These are phyloP conservation scores for Lordiphosa clarofinis DNA, from an alignment of 1,140 invertebrate genomes.

Conservation along the genomic window DNA sequence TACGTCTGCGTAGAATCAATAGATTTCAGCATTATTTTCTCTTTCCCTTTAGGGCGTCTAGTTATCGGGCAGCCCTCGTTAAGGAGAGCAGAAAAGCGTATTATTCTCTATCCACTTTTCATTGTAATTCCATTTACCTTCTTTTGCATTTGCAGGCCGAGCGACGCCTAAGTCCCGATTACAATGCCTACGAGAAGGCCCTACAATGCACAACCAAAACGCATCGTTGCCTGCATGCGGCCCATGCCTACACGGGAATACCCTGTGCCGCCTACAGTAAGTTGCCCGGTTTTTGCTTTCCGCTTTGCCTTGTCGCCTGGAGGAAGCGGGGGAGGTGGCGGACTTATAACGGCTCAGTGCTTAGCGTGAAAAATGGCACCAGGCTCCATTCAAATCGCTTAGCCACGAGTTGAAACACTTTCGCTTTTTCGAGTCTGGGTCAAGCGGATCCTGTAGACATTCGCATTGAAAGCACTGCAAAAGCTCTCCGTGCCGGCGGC, in stretches of 20 bases:
- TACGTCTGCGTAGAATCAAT: too few relatives aligned
- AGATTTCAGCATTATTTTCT: too few relatives aligned
- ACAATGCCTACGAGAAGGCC: constrained; percentile 81
- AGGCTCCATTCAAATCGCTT: constrained; percentile 31
- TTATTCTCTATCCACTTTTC: not conserved
- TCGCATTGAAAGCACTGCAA: constrained; percentile 27
- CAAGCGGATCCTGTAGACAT: constrained; percentile 38
- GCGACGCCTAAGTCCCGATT: constrained; percentile 82
- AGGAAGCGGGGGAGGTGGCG: not conserved
- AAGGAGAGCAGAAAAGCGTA: not conserved
- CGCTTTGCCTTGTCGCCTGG: not conserved
- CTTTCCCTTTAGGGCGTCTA: too few relatives aligned
- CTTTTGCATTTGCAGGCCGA: constrained; percentile 58
- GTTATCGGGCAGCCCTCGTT: too few relatives aligned
- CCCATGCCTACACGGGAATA: constrained; percentile 93
- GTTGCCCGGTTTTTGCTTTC: constrained; percentile 67
- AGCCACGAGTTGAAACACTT: constrained; percentile 47
- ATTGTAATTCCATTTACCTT: not conserved
- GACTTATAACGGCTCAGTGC: constrained; percentile 30
- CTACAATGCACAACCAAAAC: constrained; percentile 89
- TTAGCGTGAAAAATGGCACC: constrained; percentile 63
- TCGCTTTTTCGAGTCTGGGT: constrained; percentile 38
- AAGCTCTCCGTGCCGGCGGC: constrained; percentile 28
- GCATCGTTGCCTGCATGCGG: constrained; percentile 92
- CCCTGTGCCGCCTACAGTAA: constrained; percentile 91